phyloP scores from a whole-genome alignment of 92 coral and sea anemone genomes.

The Porites rus region DNA sequence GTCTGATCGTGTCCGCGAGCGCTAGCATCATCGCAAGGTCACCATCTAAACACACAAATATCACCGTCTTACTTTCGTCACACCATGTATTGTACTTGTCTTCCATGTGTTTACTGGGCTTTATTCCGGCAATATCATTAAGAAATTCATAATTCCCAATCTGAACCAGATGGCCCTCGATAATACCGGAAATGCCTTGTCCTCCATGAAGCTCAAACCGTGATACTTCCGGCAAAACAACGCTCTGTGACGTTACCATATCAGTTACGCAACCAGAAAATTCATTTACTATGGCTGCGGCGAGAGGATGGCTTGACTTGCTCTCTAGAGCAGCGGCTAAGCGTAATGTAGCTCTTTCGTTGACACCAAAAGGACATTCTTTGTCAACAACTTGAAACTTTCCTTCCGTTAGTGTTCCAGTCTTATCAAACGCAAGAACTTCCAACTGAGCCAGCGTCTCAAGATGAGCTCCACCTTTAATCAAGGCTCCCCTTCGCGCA shows the following conservation, averaged over 20 bases:
- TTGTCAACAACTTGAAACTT: constrained; percentile 89
- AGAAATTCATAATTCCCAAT: constrained; percentile 86
- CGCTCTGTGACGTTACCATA: constrained; percentile 71
- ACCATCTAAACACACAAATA: constrained; percentile 86
- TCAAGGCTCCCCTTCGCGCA: constrained; percentile 92
- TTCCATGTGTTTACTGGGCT: constrained; percentile 60
- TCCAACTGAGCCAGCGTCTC: constrained; percentile 86
- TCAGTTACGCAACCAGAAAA: constrained; percentile 93
- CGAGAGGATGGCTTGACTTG: constrained; percentile 95
- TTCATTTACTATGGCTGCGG: constrained; percentile 94
- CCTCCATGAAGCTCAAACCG: constrained; percentile 90
- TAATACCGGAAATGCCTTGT: constrained; percentile 86
- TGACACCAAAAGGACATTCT: constrained; percentile 68
- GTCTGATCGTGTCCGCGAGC: constrained; percentile 92
- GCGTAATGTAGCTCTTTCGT: constrained; percentile 87
- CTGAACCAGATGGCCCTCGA: constrained; percentile 82
- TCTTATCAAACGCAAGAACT: constrained; percentile 93
- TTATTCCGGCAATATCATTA: constrained; percentile 51
- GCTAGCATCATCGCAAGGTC: constrained; percentile 91
- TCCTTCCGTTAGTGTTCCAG: constrained; percentile 98
- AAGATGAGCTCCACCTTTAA: constrained; percentile 92
- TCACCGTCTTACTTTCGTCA: constrained; percentile 95
- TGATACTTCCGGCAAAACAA: constrained; percentile 84
- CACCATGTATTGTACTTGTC: constrained; percentile 76
- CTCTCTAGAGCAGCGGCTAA: constrained; percentile 96